Base-by-base conservation (phyloP, 1,140 invertebrate species). In the Aphelinus atriplicis region DNA sequence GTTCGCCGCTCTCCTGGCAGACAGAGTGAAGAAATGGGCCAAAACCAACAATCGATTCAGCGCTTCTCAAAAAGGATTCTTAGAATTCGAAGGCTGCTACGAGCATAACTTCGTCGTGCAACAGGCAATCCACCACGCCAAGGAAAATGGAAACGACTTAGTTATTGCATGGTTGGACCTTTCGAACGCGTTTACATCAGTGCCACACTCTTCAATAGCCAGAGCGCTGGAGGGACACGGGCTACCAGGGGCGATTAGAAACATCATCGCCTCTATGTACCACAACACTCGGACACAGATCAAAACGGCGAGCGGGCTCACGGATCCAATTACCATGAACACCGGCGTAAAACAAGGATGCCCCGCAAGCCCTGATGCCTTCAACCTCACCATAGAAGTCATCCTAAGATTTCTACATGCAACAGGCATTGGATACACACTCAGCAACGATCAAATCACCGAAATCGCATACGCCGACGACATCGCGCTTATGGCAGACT, bases 51-150 rank as follows among this genome's bases (percentile, higher is more conserved):
- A 78, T 0, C 43, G 76, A 1, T 71, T 86, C 0, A 75, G 64
- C 55, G 78, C 0, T 2, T 50, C 62, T 1, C 76, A 78, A 53
- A 86, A 85, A 71, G 83, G 80, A 0, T 87, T 86, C 57, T 62
- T 81, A 10, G 73, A 73, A 7, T 78, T 79, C 61, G 82, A 87
- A 55, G 84, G 82, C 0, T 84, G 79, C 46, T 75, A 81, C 6
- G 85, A 87, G 70, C 83, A 88, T 76, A 87, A 85, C 62, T 86
- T 79, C 71, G 73, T 84, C 45, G 62, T 86, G 0, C 77, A 83
- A 55, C 46, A 78, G 3, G 43, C 70, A 56, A 61, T 86, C 48
- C 50, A 80, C 3, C 3, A 77, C 42, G 80, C 75, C 1, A 74
- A 74, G 73, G 9, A 53, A 64, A 45, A 2, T 46, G 9, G 71